Percentiles rank a stretch among this genome's conserved stretches.
phyloP scores from a whole-genome alignment of 2,113 vertebrate species.

The Martes martes region DNA sequence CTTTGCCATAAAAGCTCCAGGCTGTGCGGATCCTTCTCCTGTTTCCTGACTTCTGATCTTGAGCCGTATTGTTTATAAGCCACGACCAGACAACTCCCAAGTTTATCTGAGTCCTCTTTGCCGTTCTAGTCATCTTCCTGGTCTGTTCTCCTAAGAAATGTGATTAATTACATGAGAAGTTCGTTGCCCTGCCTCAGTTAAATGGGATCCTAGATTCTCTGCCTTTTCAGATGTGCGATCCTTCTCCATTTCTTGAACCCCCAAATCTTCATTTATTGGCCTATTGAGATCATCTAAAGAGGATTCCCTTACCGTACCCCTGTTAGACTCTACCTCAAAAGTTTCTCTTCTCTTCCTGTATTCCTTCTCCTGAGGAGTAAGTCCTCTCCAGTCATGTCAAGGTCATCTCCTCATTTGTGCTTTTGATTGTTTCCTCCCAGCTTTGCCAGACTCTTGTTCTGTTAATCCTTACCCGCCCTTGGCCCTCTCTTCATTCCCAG shows the following conservation, averaged over 20 bases:
- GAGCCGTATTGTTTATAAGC: background rate
- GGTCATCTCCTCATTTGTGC: background rate
- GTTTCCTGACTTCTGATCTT: background rate
- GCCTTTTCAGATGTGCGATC: background rate
- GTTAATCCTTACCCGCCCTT: too few species aligned
- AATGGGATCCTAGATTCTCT: background rate
- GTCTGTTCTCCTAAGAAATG: background rate
- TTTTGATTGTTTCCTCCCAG: background rate
- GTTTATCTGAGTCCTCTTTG: background rate
- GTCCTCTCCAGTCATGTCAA: background rate
- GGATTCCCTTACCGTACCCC: background rate
- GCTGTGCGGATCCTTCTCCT: background rate
- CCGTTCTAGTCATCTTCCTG: background rate
- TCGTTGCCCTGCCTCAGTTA: background rate
- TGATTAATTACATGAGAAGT: background rate
- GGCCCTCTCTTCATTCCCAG: background rate
- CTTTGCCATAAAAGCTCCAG: background rate
- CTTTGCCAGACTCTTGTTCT: background rate
- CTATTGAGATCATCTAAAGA: background rate
- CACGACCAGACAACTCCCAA: background rate
- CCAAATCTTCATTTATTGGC: background rate
- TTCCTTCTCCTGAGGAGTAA: background rate
- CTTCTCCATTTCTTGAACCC: background rate
- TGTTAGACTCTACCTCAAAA: background rate
- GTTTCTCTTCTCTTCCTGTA: background rate